Base-by-base conservation (phyloP, 2,113 vertebrate genomes). In the Synodontis membranacea region DNA sequence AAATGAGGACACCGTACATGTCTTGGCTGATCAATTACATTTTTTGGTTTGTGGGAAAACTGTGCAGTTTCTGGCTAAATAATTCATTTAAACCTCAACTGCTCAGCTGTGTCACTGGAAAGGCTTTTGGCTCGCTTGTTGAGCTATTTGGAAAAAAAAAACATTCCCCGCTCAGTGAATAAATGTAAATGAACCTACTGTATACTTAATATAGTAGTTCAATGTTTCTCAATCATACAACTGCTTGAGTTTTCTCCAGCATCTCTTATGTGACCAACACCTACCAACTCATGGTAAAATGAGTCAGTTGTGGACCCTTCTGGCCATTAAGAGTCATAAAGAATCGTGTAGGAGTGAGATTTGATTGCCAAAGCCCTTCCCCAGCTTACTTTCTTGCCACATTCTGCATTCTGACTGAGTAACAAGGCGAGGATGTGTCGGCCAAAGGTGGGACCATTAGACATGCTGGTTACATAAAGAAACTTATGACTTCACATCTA, bases 351-450 rank as follows among this genome's bases (percentile, higher is more conserved):
- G n/a, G 46, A 50, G 44, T 9, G 66, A 46, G 68, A 42, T 76
- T 34, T 82, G 68, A 56, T 82, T 66, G 83, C 28, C 74, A n/a
- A 72, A 60, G 66, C 34, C 34, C 52, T 80, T 68, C 15, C 50
- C 56, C 39, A 23, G 39, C 15, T 68, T 60, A 58, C 3, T 37
- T 28, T 31, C 66, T 34, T n/a, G 52, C 50, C 46, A n/a, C 54
- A 60, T 23, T 39, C 25, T 74, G 23, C 68, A 80, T 60, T 58
- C 79, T 42, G 54, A 39, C n/a, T 42, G 48, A 84, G 50, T 28
- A 54, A 37, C 48, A 37, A 46, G 48, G 82, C 17, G 31, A 48
- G 19, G 28, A 66, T 25, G 37, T 37, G 34, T n/a, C 52, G 5
- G 46, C 64, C 46, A 54, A 52, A 72, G 64, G 46, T 17, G 66